Evolutionary conservation across 2,797 vertebrate species (phyloP).

Genomic region (Prionace glauca): DNA sequence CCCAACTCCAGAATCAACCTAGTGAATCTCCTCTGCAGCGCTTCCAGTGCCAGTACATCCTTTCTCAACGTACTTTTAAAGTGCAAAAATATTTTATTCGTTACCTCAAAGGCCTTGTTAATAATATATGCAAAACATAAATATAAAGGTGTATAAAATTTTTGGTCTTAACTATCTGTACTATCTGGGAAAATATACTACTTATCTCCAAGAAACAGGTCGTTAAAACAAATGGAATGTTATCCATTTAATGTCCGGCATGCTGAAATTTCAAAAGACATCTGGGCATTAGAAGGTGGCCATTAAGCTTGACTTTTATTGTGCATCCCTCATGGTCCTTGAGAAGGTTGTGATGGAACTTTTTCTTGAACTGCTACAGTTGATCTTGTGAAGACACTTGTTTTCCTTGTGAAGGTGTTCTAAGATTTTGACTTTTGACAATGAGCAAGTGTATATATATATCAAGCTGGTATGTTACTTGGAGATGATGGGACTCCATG

Average conservation of each 20-base stretch:
- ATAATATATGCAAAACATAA: neutral
- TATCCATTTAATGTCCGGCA: neutral
- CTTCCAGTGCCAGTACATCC: no score
- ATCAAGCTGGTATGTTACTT: neutral
- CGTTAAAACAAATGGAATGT: neutral
- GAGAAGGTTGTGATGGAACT: neutral
- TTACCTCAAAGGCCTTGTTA: neutral
- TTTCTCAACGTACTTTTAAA: neutral
- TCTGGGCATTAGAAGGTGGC: neutral
- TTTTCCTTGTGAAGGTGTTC: neutral
- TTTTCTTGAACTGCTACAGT: neutral
- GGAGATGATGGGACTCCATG: neutral
- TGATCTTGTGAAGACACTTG: neutral
- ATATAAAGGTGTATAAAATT: neutral
- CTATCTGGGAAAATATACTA: neutral
- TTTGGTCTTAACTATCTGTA: neutral
- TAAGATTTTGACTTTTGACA: neutral
- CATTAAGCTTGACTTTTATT: neutral
- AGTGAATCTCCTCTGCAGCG: no score
- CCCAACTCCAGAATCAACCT: no score
- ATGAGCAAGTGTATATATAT: neutral
- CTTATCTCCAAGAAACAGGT: neutral
- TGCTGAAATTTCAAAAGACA: neutral
- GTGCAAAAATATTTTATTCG: neutral
- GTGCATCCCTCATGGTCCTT: neutral